Evolutionary conservation across 2,113 vertebrate genomes (phyloP), one percentile per base, ranked within the genome.

Genomic region (Lamprotornis superbus): DNA sequence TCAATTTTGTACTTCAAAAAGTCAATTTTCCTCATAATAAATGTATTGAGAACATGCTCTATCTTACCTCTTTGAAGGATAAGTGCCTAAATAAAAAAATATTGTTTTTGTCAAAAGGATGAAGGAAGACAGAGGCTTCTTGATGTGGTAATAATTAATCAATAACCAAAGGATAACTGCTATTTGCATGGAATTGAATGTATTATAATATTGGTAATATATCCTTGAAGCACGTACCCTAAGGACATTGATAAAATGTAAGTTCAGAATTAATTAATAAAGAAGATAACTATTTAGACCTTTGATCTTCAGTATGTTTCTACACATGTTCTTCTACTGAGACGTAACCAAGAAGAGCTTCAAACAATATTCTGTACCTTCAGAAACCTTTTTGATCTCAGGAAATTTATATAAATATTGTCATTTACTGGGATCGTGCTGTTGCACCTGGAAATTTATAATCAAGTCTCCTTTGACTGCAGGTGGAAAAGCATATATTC

Each of bases 1-100:
- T 75, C 75, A 94, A 80, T 93, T 91, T 93, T 59, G 55, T 61
- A 31, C 63, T 90, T 77, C 53, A 89, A 18, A 83, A 97, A 85
- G 46, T 83, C 77, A 53, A 46, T 39, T 74, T 87, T 81, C 33
- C 33, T 71, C 8, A 61, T 89, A 86, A 57, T 63, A 80, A 80
- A 42, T 71, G 6, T 65, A 27, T 84, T 93, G 20, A 83, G 68
- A 80, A 63, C 70, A 33, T 68, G 12, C 27, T 93, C 75, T 42
- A 3, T 46, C 57, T 31, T 76, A 77, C 28, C 52, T 81, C 30
- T 83, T 59, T 52, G 74, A 77, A 80, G 37, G n/a, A 2, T 85
- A 89, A 92, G 35, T 80, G 18, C 27, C 42, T 77, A 79, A 85
- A 87, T 78, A 76, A 30, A 86, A 56, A 87, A 82, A 40, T 55